phyloP scores from a whole-genome alignment of 1,140 invertebrate genomes.

The Zaprionus nigranus region DNA sequence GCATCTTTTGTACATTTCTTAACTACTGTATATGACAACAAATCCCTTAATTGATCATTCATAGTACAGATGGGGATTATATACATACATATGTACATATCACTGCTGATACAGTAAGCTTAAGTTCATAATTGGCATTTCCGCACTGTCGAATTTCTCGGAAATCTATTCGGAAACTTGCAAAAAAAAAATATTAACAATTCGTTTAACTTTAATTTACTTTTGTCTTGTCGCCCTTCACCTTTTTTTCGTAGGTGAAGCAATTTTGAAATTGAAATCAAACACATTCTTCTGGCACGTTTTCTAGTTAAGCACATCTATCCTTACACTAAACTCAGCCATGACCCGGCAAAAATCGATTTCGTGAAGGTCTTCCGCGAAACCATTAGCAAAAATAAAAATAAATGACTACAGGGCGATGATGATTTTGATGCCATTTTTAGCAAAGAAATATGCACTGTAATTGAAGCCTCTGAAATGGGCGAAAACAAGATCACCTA shows the following conservation, averaged over 20 bases:
- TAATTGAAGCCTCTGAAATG: conserved; percentile 18
- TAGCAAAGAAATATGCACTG: conserved; percentile 22
- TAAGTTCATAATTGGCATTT: neutral
- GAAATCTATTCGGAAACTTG: neutral
- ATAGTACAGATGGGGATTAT: neutral
- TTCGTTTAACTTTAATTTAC: neutral
- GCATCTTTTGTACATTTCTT: too few species aligned
- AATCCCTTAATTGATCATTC: neutral
- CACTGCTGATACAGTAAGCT: too few species aligned
- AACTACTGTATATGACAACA: neutral
- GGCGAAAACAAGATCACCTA: conserved; percentile 9
- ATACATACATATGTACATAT: neutral
- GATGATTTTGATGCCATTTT: conserved; percentile 2
- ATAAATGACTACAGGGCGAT: neutral
- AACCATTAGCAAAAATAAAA: conserved; percentile 3
- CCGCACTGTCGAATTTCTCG: neutral
- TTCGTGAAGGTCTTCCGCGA: conserved; percentile 1
- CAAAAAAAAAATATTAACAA: neutral
- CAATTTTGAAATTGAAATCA: conserved; percentile 14
- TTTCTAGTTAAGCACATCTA: conserved; percentile 22
- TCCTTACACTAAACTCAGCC: conserved; percentile 35
- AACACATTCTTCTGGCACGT: conserved; percentile 6
- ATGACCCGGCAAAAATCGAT: conserved; percentile 38
- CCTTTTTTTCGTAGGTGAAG: conserved; percentile 18
- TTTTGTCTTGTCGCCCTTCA: conserved; percentile 29